phyloP scores from a whole-genome alignment of 1,140 invertebrate species.

The Meloidogyne exigua region DNA sequence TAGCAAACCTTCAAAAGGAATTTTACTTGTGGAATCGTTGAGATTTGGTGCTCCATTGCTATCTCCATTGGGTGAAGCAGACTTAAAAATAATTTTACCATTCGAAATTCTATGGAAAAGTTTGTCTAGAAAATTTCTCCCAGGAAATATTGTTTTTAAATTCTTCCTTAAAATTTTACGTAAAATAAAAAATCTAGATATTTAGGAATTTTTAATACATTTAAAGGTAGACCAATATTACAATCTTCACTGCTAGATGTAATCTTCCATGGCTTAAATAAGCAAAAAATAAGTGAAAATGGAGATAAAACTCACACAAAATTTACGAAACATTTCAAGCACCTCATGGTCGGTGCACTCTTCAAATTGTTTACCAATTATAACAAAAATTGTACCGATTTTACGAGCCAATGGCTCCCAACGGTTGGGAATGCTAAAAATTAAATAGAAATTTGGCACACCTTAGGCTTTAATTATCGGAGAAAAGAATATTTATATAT shows the following conservation, averaged over 20 bases:
- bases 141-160: no score
- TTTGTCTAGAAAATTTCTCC: no score
- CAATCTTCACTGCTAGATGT: neutral
- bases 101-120: no score
- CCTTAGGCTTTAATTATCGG: neutral
- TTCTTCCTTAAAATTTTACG: no score
- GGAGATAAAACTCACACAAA: neutral
- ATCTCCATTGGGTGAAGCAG: neutral
- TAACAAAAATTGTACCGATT: neutral
- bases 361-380: neutral
- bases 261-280: neutral
- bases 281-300: neutral
- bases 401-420: neutral
- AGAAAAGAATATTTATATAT: no score
- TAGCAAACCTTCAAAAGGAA: neutral
- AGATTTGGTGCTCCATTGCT: neutral
- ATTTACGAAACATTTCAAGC: neutral
- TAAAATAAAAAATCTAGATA: no score
- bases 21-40: neutral
- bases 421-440: neutral
- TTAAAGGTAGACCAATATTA: neutral
- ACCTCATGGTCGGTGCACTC: neutral
- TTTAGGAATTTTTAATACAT: no score
- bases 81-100: neutral
- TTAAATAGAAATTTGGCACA: neutral